These are phyloP conservation scores for Leucophora obtusa DNA, from an alignment of 2,888 invertebrate genomes.

Conservation along the genomic window DNA sequence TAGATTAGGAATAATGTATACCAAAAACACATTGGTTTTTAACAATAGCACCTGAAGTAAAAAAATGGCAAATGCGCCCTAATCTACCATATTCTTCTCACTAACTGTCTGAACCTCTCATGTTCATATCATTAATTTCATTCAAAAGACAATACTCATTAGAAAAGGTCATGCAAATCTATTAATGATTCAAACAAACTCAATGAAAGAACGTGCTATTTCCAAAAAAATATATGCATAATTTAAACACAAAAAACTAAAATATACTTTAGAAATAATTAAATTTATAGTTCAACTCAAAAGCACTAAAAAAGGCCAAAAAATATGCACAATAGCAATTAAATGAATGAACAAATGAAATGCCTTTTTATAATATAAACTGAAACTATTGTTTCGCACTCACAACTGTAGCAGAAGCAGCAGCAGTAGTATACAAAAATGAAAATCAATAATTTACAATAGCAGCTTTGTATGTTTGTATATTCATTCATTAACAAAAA, in stretches of 20 bases:
- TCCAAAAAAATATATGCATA: not conserved
- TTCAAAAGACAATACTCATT: not conserved
- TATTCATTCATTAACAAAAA: not conserved
- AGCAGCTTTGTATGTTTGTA: not conserved
- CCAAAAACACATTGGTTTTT: too few species aligned
- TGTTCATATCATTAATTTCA: too few species aligned
- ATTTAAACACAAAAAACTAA: not conserved
- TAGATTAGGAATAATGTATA: too few species aligned
- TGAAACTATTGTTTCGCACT: constrained; percentile 33
- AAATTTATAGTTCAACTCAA: not conserved
- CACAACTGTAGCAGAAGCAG: constrained; percentile 23
- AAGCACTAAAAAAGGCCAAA: constrained; percentile 1
- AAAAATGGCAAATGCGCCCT: too few species aligned
- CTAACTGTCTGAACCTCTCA: too few species aligned
- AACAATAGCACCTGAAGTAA: too few species aligned
- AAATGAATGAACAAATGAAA: constrained; percentile 51
- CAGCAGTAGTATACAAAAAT: not conserved
- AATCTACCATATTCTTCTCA: too few species aligned
- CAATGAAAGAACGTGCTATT: not conserved
- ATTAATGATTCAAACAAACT: not conserved
- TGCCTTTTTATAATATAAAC: constrained; percentile 22
- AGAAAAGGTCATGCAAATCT: not conserved
- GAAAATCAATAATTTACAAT: not conserved
- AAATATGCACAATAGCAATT: constrained; percentile 43
- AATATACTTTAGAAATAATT: not conserved